Evolutionary conservation across 1,140 invertebrate genomes (phyloP).

Genomic region (Apis cerana): DNA sequence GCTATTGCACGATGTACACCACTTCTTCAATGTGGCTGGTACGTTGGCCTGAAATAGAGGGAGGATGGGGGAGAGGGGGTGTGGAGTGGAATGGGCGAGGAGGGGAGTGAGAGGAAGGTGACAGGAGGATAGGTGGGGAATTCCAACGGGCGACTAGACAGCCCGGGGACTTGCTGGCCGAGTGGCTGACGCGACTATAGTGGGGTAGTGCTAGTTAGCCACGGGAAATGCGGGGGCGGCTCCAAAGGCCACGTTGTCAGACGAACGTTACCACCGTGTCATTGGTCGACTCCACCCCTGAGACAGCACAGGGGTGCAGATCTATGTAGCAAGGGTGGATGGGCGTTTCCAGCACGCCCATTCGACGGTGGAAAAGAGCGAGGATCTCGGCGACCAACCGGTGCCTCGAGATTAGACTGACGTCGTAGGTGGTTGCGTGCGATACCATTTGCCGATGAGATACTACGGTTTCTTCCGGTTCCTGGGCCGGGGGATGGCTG

Average conservation of each 20-base stretch:
- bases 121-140: constrained; percentile 52
- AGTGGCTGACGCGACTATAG: constrained; percentile 74
- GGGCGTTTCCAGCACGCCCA: constrained; percentile 62
- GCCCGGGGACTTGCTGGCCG: constrained; percentile 78
- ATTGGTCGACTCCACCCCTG: constrained; percentile 76
- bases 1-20: constrained; percentile 36
- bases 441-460: constrained; percentile 33
- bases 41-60: constrained; percentile 53
- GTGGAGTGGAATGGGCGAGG: neutral
- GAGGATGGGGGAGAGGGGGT: neutral
- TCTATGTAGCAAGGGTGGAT: constrained; percentile 54
- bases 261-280: constrained; percentile 74
- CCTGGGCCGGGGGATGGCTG: neutral
- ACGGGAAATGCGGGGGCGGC: constrained; percentile 71
- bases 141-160: constrained; percentile 59
- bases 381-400: constrained; percentile 50
- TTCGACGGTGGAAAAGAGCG: constrained; percentile 39
- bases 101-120: constrained; percentile 40
- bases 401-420: constrained; percentile 43
- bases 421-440: constrained; percentile 37
- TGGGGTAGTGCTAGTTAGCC: constrained; percentile 74
- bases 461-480: constrained; percentile 13
- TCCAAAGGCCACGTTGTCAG: constrained; percentile 75
- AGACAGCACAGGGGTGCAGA: constrained; percentile 30
- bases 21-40: constrained; percentile 51